phyloP scores from a whole-genome alignment of 1,140 invertebrate species.

The Galleria mellonella region DNA sequence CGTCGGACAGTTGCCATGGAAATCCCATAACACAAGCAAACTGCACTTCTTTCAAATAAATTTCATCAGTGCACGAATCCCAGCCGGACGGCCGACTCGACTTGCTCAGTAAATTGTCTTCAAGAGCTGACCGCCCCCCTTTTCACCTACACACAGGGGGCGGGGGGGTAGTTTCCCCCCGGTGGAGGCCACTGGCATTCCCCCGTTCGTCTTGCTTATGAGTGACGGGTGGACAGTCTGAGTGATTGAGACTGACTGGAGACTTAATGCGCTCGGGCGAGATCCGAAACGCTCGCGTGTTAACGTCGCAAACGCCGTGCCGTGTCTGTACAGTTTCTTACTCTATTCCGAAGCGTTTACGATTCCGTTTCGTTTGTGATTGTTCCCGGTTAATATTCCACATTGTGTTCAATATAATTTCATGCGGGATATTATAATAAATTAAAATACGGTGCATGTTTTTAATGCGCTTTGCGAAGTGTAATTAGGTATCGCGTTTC shows the following conservation, averaged over 20 bases:
- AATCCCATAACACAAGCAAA: slow-evolving; percentile 28
- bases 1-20: slow-evolving; percentile 16
- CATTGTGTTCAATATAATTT: slow-evolving; percentile 12
- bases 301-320: slow-evolving; percentile 23
- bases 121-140: slow-evolving; percentile 63
- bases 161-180: slow-evolving; percentile 17
- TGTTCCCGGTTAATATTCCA: slow-evolving; percentile 1
- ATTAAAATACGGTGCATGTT: slow-evolving; percentile 50
- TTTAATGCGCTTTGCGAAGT: slow-evolving; percentile 36
- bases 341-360: slow-evolving; percentile 22
- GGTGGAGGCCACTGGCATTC: slow-evolving; percentile 37
- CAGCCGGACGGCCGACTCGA: slow-evolving; percentile 23
- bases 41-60: slow-evolving; percentile 43
- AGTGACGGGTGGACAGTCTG: slow-evolving; percentile 71
- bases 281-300: slow-evolving; percentile 19
- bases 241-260: slow-evolving; percentile 73
- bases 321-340: slow-evolving; percentile 21
- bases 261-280: slow-evolving; percentile 67
- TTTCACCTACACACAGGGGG: slow-evolving; percentile 24
- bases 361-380: slow-evolving; percentile 20
- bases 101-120: slow-evolving; percentile 67
- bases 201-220: slow-evolving; percentile 71
- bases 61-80: slow-evolving; percentile 40
- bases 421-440: slow-evolving; percentile 45
- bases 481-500: slow-evolving; percentile 27